phyloP scores from a whole-genome alignment of 2,797 vertebrate genomes.

The Enteromius thamalakanensis region DNA sequence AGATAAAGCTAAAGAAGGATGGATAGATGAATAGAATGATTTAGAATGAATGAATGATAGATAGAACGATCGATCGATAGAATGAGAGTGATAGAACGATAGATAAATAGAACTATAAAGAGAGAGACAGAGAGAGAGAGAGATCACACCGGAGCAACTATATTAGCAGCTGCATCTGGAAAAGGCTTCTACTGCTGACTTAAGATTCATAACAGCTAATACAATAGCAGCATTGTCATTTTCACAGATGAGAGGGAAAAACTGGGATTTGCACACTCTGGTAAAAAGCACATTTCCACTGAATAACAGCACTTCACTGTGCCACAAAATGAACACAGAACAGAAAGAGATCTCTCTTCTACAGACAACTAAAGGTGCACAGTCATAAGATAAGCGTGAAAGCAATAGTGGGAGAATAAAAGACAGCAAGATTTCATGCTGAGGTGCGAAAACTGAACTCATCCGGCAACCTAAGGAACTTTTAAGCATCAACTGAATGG shows the following conservation, averaged over 20 bases:
- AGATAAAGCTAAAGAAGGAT: too few species aligned
- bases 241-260: not conserved
- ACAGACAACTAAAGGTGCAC: conserved; percentile 9
- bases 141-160: not conserved
- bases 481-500: not conserved
- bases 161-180: conserved; percentile 10
- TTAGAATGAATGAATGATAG: too few species aligned
- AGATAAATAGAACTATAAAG: not conserved
- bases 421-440: not conserved
- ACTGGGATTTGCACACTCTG: conserved; percentile 5
- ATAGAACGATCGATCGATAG: not conserved
- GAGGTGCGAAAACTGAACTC: not conserved
- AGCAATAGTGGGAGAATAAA: conserved; percentile 25
- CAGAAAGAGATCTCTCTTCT: not conserved
- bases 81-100: not conserved
- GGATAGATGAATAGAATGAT: too few species aligned
- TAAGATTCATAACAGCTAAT: conserved; percentile 14
- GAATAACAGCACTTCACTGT: conserved; percentile 24
- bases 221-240: conserved; percentile 41
- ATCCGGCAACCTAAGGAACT: not conserved
- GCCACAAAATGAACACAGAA: conserved; percentile 11
- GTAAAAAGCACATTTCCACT: conserved; percentile 42
- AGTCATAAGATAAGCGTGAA: not conserved
- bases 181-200: not conserved
- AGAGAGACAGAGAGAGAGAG: not conserved